Evolutionary conservation across 2,113 vertebrate genomes (phyloP), one percentile per base, ranked within the genome.

Genomic region (Cromileptes altivelis): DNA sequence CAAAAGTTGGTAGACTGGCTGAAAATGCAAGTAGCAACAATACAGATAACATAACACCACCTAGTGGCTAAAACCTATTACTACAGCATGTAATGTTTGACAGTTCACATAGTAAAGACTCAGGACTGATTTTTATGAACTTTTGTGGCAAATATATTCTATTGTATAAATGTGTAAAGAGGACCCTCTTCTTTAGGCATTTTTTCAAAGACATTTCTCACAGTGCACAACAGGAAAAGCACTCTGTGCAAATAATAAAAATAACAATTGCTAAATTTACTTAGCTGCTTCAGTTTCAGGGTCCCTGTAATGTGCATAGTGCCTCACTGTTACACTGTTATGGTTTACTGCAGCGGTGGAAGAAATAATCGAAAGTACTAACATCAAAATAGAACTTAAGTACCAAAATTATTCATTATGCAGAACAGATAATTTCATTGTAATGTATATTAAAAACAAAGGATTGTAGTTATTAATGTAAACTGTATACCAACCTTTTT

Each of bases 11-110:
- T 50, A 6, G 2, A 0, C 30, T 57, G 18, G 42, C n/a, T 77
- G 2, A 50, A 71, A 71, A 58, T 47, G 9, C 17, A 30, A 18
- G 21, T 6, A 18, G 6, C 55, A 50, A 56, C 23, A 83, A 85
- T 47, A 50, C 21, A 85, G 47, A 85, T 70, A 56, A 27, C 27
- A 60, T 75, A 69, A 65, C 52, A 3, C 91, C 94, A 91, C 65
- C 94, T 93, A 85, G 90, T 91, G 95, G 87, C 33, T 15, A 0
- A 2, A 0, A 30, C 47, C 0, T 18, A 11, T 64, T 56, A 55
- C 62, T 93, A 80, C 89, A 90, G 25, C 2, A 68, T 27, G 21
- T 58, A 18, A 25, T n/a, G 25, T 17, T 10, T 11, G 12, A 25
- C 11, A 1, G 40, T 27, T 49, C 18, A 47, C 25, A 8, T 12